Evolutionary conservation across 2,797 vertebrate species (phyloP), one percentile per base, ranked within the genome.

Genomic region (Poeciliopsis presidionis): DNA sequence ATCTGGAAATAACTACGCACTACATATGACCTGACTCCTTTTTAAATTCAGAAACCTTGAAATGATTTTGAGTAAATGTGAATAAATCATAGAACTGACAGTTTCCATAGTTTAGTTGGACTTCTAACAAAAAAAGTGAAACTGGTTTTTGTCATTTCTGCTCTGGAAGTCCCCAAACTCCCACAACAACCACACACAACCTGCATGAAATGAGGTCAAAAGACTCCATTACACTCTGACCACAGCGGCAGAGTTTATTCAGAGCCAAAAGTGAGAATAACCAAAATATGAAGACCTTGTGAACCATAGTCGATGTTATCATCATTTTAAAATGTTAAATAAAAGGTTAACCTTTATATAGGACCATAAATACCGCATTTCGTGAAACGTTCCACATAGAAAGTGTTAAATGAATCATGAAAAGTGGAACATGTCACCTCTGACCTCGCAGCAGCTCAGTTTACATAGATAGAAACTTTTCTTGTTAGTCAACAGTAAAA

Each of bases 131-230:
- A 74, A 46, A 12, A 46, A 55, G 33, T 9, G 51, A 39, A 20
- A 46, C 36, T 71, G 16, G 6, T 73, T 41, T 51, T 75, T 74
- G 16, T 61, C 39, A 45, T 59, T 73, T 74, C 2, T 13, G 41
- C 22, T 43, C 30, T 67, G 75, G 75, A 53, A 76, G 25, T 76
- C 61, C 74, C 46, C 46, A 41, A 65, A 75, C 45, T n/a, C 45
- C 28, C 28, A 47, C 28, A 63, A 47, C n/a, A 69, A 14, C 43
- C 65, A 43, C 39, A 43, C 22, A 74, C n/a, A 59, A 74, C 5
- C 41, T 43, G 30, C 20, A 33, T 25, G 18, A 59, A 75, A 61
- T 43, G 72, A 39, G 72, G 72, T 53, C 46, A 73, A 53, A 25
- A 13, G 12, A 6, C 46, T 47, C 36, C 18, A 1, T 65, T 36